Percentiles rank a stretch among this genome's conserved stretches.
Evolutionary conservation across 2,888 invertebrate genomes (phyloP).

Genomic region (Epistrophe eligans): DNA sequence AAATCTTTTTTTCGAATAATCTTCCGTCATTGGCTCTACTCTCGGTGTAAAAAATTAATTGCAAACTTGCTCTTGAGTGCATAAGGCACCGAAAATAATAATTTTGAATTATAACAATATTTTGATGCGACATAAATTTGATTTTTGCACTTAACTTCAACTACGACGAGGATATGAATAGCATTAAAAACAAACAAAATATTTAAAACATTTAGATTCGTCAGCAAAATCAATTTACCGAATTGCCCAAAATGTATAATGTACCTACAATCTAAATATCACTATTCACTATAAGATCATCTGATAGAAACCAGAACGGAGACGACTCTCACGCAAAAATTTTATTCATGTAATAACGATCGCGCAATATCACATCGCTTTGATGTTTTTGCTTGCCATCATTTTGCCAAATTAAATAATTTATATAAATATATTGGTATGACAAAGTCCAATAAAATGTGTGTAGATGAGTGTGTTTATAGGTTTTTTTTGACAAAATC

Average conservation of each 20-base stretch:
- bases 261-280: too few species aligned
- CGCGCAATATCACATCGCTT: slow-evolving; percentile 19
- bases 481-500: slow-evolving; percentile 25
- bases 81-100: slow-evolving; percentile 37
- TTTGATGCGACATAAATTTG: slow-evolving; percentile 7
- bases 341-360: neutral
- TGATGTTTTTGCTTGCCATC: slow-evolving; percentile 2
- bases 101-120: slow-evolving; percentile 14
- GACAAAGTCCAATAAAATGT: slow-evolving; percentile 41
- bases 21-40: slow-evolving; percentile 10
- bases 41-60: slow-evolving; percentile 26
- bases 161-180: neutral
- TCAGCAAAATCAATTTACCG: slow-evolving; percentile 17
- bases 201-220: neutral
- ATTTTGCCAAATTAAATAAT: slow-evolving; percentile 20
- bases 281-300: neutral
- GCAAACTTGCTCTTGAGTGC: slow-evolving; percentile 58
- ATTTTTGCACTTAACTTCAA: slow-evolving; percentile 15
- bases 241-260: slow-evolving; percentile 1
- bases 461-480: slow-evolving; percentile 13
- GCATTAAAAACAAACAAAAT: slow-evolving; percentile 19
- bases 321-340: neutral
- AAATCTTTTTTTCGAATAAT: slow-evolving; percentile 36
- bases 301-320: neutral
- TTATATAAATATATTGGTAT: slow-evolving; percentile 26